Base-by-base conservation (phyloP, 1,140 invertebrate genomes). In the Drosophila sulfurigaster region DNA sequence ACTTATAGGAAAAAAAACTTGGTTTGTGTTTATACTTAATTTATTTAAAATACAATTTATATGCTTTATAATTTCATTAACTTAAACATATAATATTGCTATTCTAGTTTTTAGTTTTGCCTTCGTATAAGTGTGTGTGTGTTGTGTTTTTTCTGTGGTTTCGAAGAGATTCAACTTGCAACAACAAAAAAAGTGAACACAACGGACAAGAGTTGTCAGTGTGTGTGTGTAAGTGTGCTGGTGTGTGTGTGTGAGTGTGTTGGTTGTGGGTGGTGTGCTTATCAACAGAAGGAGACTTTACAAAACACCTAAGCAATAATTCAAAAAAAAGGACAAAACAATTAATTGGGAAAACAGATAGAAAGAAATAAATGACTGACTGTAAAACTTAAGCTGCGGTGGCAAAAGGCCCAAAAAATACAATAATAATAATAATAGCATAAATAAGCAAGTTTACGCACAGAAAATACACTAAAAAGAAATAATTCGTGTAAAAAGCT, bases 31-130 rank as follows among this genome's bases (percentile, higher is more conserved):
- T 52, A 64, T 65, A 46, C 68, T 76, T 72, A 76, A 72, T 76
- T 65, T 76, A 76, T 76, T 71, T 76, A 72, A 76, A 76, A 71
- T 58, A 76, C 56, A 72, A 76, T 72, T 54, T 71, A 76, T 76
- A 72, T 71, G 60, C 43, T 75, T 75, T 62, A 69, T 75, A 75
- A 75, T 75, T 88, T 88, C 41, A 72, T 83, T 83, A 87, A 82
- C 83, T 87, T 87, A 87, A 80, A 68, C 54, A 57, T 74, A 86
- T 71, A 78, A 86, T 87, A 87, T 87, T 88, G 82, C 82, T 88
- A 87, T 63, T 88, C 81, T 80, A 87, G 73, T 83, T 83, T 13
- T 65, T 87, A 83, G 83, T 86, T 87, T 78, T 66, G 69, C 74
- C 49, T 83, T 80, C 66, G 67, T 78, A 46, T 86, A 52, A 81